Evolutionary conservation across 2,797 vertebrate species (phyloP).

Genomic region (Gallirallus australis): DNA sequence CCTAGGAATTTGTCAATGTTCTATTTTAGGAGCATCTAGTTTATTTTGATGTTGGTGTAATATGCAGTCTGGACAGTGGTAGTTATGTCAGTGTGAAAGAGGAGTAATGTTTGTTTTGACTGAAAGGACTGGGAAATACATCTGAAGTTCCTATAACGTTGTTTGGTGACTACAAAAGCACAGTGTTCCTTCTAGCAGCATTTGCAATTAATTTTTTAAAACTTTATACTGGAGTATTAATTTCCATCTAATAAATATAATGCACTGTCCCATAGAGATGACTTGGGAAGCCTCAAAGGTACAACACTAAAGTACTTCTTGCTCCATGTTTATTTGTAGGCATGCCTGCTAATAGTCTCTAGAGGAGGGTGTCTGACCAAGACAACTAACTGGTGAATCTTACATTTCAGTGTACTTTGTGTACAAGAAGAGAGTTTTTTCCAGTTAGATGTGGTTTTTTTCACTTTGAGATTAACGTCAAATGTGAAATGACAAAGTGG

Average conservation of each 20-base stretch:
- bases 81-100: neutral
- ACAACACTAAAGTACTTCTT: neutral
- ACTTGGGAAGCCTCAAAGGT: neutral
- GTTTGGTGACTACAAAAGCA: neutral
- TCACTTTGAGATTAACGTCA: neutral
- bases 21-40: neutral
- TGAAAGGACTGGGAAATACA: neutral
- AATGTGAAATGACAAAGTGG: neutral
- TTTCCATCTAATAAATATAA: neutral
- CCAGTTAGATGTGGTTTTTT: neutral
- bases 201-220: neutral
- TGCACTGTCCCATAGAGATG: neutral
- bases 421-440: neutral
- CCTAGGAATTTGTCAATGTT: neutral
- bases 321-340: neutral
- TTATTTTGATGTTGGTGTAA: neutral
- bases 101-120: fast-evolving
- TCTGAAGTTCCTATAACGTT: neutral
- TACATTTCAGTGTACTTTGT: neutral
- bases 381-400: neutral
- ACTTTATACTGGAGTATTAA: neutral
- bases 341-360: neutral
- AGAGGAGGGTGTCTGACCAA: neutral
- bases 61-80: neutral
- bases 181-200: fast-evolving